These are phyloP conservation scores for Ophion slaviceki DNA, from an alignment of 2,888 invertebrate genomes.

Conservation along the genomic window DNA sequence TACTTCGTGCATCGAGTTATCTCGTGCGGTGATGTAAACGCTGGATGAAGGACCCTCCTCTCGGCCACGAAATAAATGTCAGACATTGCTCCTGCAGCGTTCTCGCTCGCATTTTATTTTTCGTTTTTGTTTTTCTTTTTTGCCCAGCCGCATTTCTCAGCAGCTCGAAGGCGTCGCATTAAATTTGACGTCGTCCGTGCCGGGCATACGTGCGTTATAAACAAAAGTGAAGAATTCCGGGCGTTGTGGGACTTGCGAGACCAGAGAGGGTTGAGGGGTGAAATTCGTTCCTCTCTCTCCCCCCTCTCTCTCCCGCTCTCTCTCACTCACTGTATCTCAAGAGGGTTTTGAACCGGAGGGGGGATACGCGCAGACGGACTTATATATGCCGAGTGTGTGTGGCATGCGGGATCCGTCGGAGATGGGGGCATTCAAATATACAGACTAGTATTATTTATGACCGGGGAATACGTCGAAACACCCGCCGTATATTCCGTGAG, in stretches of 20 bases:
- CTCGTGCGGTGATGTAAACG: constrained; percentile 5
- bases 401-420: constrained; percentile 81
- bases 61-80: constrained; percentile 1
- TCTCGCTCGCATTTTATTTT: constrained; percentile 13
- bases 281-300: constrained; percentile 26
- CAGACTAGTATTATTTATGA: constrained; percentile 82
- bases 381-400: constrained; percentile 69
- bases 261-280: constrained; percentile 47
- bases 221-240: constrained; percentile 76
- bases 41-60: background rate
- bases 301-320: constrained; percentile 14
- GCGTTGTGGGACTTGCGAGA: constrained; percentile 51
- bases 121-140: constrained; percentile 14
- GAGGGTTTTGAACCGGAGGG: constrained; percentile 43
- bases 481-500: constrained; percentile 69
- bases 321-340: constrained; percentile 34
- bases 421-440: constrained; percentile 80
- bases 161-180: constrained; percentile 69
- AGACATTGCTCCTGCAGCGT: constrained; percentile 40
- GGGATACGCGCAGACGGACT: constrained; percentile 40
- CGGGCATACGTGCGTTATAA: constrained; percentile 70
- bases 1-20: background rate
- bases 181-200: constrained; percentile 72
- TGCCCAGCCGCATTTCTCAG: constrained; percentile 47
- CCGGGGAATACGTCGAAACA: constrained; percentile 75